Conservation (phyloP, 2,888 invertebrate species). For the Clusia tigrina region DNA sequence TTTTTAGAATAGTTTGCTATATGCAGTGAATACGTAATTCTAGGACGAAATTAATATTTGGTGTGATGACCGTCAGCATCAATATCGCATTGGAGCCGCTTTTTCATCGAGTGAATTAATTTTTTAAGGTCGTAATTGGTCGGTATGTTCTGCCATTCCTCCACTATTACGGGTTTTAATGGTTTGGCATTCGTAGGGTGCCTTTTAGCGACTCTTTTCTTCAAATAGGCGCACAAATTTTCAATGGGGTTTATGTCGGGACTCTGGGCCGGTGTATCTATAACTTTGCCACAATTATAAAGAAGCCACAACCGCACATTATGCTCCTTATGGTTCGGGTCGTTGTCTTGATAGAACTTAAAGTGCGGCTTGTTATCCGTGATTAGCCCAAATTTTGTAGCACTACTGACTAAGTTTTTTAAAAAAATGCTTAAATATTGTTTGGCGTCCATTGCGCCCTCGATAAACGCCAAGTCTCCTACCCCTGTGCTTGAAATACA, state of each 20-base stretch:
- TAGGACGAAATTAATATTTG: slow-evolving; percentile 14
- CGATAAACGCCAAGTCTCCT: no score
- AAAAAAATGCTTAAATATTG: no score
- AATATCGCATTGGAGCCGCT: slow-evolving; percentile 19
- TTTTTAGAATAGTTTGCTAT: no score
- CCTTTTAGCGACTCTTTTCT: slow-evolving; percentile 27
- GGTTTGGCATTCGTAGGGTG: slow-evolving; percentile 10
- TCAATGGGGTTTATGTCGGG: slow-evolving; percentile 23
- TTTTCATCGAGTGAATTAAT: slow-evolving; percentile 16
- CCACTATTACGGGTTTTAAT: slow-evolving; percentile 12
- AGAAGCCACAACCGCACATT: slow-evolving; percentile 20
- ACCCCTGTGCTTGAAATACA: no score
- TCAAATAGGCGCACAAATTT: no score
- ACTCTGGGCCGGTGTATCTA: slow-evolving; percentile 24
- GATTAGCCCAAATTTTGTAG: not conserved
- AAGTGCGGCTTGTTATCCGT: slow-evolving; percentile 25
- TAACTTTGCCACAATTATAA: slow-evolving; percentile 23
- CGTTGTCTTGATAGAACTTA: slow-evolving; percentile 31
- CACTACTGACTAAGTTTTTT: no score
- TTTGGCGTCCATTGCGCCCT: no score
- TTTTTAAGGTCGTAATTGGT: slow-evolving; percentile 21
- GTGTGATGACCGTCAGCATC: slow-evolving; percentile 20
- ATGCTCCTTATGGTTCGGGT: no score
- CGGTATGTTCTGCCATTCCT: slow-evolving; percentile 24
- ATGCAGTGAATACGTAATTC: no score